Evolutionary conservation across 2,888 invertebrate species (phyloP).

Genomic region (Rugalucina vietnamica): DNA sequence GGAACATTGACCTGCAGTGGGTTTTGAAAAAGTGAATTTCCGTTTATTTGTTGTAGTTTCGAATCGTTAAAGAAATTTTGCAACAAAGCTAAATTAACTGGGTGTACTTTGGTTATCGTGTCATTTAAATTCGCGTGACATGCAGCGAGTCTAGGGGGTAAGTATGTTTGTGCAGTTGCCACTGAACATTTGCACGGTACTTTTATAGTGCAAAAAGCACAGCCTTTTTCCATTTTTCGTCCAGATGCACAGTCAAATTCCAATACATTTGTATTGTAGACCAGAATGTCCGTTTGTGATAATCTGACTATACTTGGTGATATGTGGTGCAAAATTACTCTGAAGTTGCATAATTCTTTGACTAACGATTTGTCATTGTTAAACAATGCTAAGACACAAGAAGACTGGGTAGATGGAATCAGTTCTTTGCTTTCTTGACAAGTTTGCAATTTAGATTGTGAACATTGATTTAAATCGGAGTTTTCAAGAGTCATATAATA

Average conservation of each 20-base stretch:
- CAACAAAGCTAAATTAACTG: neutral
- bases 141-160: neutral
- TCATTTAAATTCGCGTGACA: neutral
- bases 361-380: constrained; percentile 12
- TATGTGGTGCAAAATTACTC: neutral
- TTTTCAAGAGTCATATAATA: constrained; percentile 8
- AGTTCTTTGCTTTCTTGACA: neutral
- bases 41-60: constrained; percentile 1
- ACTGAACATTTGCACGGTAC: neutral
- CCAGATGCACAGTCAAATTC: neutral
- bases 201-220: neutral
- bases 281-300: neutral
- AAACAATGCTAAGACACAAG: constrained; percentile 11
- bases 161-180: no score
- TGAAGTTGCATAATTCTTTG: neutral
- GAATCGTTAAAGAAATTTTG: constrained; percentile 15
- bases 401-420: neutral
- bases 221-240: constrained; percentile 8
- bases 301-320: neutral
- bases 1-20: constrained; percentile 13
- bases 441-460: neutral
- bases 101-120: neutral
- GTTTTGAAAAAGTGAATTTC: constrained; percentile 26
- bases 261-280: neutral
- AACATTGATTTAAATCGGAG: neutral